Conservation (phyloP, 30 jellyfish, hydroid and myxozoan genomes). For the Hydractinia symbiolongicarpus region DNA sequence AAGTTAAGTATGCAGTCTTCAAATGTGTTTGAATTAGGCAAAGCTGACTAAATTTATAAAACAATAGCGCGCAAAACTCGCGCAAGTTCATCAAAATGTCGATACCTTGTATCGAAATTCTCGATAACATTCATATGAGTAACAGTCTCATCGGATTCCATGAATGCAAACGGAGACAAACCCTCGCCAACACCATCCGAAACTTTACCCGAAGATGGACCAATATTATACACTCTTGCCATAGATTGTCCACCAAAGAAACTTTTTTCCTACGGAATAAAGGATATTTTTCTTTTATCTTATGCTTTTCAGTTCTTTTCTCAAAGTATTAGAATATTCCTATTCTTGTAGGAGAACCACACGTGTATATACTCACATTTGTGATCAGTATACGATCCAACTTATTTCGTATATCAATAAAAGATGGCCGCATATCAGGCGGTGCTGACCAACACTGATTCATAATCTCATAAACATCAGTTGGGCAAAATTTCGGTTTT, state of each 20-base stretch:
- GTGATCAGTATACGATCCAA: not conserved
- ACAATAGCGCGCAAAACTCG: too few species aligned
- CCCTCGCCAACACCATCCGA: not conserved
- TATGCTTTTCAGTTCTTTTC: too few species aligned
- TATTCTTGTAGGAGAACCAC: too few species aligned
- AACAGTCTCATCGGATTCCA: not conserved
- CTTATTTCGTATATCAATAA: not conserved
- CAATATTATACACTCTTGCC: not conserved
- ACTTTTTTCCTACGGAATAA: not conserved
- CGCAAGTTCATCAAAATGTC: too few species aligned
- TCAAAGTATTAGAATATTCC: too few species aligned
- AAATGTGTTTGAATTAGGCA: too few species aligned
- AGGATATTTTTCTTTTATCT: not conserved
- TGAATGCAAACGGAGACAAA: not conserved
- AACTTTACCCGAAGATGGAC: not conserved
- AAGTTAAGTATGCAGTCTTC: too few species aligned
- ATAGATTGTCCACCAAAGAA: slow-evolving; percentile 3
- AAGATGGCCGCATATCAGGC: not conserved
- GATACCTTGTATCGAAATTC: not conserved
- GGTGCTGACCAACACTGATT: slow-evolving; percentile 10
- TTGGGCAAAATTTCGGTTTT: slow-evolving; percentile 2
- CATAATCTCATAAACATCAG: not conserved
- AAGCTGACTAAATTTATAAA: too few species aligned
- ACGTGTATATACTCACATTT: too few species aligned
- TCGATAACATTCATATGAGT: not conserved